These are phyloP conservation scores for Camponotus vicinus DNA, from an alignment of 1,140 invertebrate species.

Conservation along the genomic window DNA sequence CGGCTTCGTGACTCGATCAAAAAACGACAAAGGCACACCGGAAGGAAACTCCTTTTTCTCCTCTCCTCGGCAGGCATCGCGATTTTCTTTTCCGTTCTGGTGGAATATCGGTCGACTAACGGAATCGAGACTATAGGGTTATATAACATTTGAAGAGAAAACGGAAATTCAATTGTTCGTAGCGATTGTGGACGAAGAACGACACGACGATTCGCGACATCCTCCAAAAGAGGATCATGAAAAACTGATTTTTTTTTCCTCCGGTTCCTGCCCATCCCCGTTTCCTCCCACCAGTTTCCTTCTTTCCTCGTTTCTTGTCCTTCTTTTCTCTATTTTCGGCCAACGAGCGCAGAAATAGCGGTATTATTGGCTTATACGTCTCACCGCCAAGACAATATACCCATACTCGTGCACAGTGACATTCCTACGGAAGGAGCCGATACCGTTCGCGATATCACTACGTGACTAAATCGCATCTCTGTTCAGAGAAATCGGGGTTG, in stretches of 20 bases:
- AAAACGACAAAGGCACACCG: slow-evolving; percentile 43
- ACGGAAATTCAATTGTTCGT: slow-evolving; percentile 69
- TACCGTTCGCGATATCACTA: slow-evolving; percentile 57
- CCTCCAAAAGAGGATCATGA: slow-evolving; percentile 75
- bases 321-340: slow-evolving; percentile 46
- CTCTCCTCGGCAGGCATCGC: neutral
- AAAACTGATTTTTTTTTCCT: slow-evolving; percentile 70
- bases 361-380: slow-evolving; percentile 85
- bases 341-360: slow-evolving; percentile 76
- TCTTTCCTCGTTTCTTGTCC: slow-evolving; percentile 27
- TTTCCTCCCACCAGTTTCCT: neutral
- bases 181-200: slow-evolving; percentile 48
- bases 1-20: slow-evolving; percentile 42
- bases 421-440: slow-evolving; percentile 28
- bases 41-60: slow-evolving; percentile 9
- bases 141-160: slow-evolving; percentile 16
- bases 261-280: slow-evolving; percentile 66
- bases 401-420: neutral
- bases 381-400: slow-evolving; percentile 71
- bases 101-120: slow-evolving; percentile 50
- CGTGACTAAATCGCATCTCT: slow-evolving; percentile 76
- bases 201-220: slow-evolving; percentile 35
- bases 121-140: slow-evolving; percentile 32
- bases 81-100: slow-evolving; percentile 32
- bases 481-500: slow-evolving; percentile 72